Percentiles rank a stretch among this genome's conserved stretches.
Conservation (phyloP, 1,140 invertebrate genomes). For the Dinoponera quadriceps region DNA sequence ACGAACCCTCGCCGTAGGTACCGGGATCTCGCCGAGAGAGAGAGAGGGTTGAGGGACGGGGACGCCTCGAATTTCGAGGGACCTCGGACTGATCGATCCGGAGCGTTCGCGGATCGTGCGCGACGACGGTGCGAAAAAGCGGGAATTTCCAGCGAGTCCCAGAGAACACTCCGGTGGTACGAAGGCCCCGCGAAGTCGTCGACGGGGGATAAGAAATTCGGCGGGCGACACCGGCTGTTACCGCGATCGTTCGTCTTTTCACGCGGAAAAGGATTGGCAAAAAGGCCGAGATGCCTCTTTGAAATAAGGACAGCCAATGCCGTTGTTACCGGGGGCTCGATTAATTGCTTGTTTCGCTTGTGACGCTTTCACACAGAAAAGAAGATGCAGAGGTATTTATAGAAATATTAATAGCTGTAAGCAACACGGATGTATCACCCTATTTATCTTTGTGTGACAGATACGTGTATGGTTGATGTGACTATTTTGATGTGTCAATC, state of each 20-base stretch:
- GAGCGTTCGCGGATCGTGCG: constrained; percentile 45
- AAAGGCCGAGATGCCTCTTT: too few species aligned
- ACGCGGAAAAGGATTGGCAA: too few species aligned
- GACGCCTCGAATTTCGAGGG: constrained; percentile 72
- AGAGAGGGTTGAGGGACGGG: background rate
- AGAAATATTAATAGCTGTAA: too few species aligned
- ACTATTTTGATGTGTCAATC: too few species aligned
- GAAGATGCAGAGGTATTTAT: too few species aligned
- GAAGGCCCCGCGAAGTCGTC: constrained; percentile 14
- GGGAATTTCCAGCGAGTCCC: constrained; percentile 43
- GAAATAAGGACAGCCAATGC: too few species aligned
- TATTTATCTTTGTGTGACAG: too few species aligned
- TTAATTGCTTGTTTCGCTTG: too few species aligned
- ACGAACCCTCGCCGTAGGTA: constrained; percentile 44
- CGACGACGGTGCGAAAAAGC: constrained; percentile 14
- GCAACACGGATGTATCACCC: too few species aligned
- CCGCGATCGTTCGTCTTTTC: constrained; percentile 13
- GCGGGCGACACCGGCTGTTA: background rate
- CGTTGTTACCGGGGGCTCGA: too few species aligned
- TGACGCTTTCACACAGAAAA: too few species aligned
- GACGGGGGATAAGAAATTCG: constrained; percentile 38
- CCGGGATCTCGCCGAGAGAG: constrained; percentile 42
- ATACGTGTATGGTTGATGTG: too few species aligned
- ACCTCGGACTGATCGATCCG: constrained; percentile 62
- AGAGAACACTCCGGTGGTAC: constrained; percentile 1